These are phyloP conservation scores for Drosophila paucipuncta DNA, from an alignment of 2,888 invertebrate species.

Conservation along the genomic window DNA sequence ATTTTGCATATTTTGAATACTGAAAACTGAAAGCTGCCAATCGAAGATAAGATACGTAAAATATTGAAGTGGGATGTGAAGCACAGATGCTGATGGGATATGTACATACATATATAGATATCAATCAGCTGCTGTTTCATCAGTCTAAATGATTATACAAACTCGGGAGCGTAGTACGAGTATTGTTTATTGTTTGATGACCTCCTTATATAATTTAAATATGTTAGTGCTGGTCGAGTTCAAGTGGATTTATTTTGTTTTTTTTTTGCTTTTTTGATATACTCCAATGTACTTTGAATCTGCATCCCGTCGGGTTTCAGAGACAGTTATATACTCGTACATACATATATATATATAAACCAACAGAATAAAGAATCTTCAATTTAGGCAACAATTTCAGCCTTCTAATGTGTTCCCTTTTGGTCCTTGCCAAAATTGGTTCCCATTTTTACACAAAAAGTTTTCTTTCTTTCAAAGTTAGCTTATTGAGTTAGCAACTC, in stretches of 20 bases:
- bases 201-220: not conserved
- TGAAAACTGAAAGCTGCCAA: not conserved
- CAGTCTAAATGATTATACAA: not conserved
- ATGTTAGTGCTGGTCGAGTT: not conserved
- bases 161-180: not conserved
- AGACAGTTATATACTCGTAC: not conserved
- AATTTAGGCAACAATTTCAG: not conserved
- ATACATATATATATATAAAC: not conserved
- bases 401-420: not conserved
- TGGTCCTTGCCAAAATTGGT: not conserved
- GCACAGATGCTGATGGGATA: not conserved
- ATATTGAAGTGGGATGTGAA: not conserved
- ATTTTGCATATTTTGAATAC: constrained; percentile 54
- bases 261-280: too few species aligned
- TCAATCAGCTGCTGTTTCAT: not conserved
- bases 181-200: not conserved
- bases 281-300: not conserved
- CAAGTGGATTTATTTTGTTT: not conserved
- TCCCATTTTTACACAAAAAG: not conserved
- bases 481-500: constrained; percentile 17
- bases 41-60: not conserved
- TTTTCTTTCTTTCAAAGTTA: constrained; percentile 1
- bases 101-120: not conserved
- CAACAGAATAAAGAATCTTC: not conserved
- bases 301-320: not conserved